Conservation (phyloP, 1,140 invertebrate species). For the Ephestia elutella region DNA sequence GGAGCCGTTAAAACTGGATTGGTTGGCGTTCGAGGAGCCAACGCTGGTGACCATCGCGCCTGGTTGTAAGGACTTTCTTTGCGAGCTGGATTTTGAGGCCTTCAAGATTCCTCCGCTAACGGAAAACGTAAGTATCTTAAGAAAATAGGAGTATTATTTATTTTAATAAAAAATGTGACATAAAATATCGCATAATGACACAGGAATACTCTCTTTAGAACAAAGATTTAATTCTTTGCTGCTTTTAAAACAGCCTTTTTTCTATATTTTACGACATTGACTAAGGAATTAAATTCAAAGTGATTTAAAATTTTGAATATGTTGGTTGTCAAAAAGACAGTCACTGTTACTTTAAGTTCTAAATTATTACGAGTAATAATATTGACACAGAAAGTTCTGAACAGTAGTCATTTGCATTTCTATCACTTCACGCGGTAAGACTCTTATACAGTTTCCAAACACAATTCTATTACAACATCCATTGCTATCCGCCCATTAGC, state of each 20-base stretch:
- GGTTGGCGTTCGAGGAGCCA: constrained; percentile 1
- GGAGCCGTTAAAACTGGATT: constrained; percentile 1
- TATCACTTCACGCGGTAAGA: not conserved
- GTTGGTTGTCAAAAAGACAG: too few species aligned
- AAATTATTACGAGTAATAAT: not conserved
- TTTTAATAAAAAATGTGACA: too few species aligned
- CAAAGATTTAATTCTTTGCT: too few species aligned
- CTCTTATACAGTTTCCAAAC: not conserved
- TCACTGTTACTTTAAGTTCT: not conserved
- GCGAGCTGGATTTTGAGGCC: constrained; percentile 45
- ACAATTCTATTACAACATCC: not conserved
- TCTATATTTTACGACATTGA: too few species aligned
- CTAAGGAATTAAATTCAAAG: too few species aligned
- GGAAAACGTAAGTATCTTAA: constrained; percentile 45
- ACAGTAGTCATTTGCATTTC: not conserved
- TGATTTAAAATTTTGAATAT: too few species aligned
- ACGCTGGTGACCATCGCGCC: constrained; percentile 45
- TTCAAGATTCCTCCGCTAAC: constrained; percentile 59
- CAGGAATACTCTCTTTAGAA: too few species aligned
- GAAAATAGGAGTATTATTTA: not conserved
- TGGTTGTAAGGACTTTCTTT: constrained; percentile 44
- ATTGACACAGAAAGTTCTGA: not conserved
- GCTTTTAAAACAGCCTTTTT: too few species aligned
- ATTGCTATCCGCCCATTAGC: not conserved
- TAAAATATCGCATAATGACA: too few species aligned